A percentile compares a stretch with the other conserved stretches of the same genome.
phyloP scores from a whole-genome alignment of 2,888 invertebrate species.

The Thysanoteuthis rhombus region DNA sequence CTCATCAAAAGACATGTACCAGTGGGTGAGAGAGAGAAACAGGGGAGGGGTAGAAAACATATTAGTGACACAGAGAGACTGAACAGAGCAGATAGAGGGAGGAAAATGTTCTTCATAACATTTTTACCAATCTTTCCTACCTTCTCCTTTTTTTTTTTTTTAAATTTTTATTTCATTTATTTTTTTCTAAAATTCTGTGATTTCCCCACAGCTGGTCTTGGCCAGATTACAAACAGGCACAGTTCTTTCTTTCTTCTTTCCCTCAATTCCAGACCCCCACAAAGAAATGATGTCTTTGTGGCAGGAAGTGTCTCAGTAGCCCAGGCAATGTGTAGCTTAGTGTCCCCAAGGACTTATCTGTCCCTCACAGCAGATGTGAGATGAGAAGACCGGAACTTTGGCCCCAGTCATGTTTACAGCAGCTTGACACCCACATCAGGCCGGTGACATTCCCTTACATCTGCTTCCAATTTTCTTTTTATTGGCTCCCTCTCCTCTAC shows the following conservation, averaged over 20 bases:
- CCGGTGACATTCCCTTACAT: neutral
- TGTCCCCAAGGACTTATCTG: constrained; percentile 12
- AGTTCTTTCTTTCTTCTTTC: neutral
- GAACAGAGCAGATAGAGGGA: neutral
- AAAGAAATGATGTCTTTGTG: constrained; percentile 12
- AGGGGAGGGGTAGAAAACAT: neutral
- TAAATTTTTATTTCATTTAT: too few relatives aligned
- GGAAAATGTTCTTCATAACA: neutral
- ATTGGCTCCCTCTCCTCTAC: neutral
- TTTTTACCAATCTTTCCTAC: neutral
- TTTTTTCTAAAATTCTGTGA: neutral
- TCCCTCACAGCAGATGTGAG: neutral
- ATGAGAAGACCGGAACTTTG: constrained; percentile 12
- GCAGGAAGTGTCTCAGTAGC: neutral
- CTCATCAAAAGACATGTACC: neutral
- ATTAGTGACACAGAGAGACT: neutral
- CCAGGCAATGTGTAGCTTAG: neutral
- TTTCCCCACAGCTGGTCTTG: neutral
- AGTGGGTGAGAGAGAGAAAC: too few relatives aligned
- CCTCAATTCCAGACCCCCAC: neutral
- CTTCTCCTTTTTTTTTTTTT: too few relatives aligned
- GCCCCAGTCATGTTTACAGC: neutral
- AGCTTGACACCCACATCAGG: constrained; percentile 12
- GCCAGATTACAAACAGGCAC: neutral
- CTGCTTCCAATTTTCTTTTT: neutral